These are phyloP conservation scores for Hippolais icterina DNA, from an alignment of 2,113 vertebrate species.

Conservation along the genomic window DNA sequence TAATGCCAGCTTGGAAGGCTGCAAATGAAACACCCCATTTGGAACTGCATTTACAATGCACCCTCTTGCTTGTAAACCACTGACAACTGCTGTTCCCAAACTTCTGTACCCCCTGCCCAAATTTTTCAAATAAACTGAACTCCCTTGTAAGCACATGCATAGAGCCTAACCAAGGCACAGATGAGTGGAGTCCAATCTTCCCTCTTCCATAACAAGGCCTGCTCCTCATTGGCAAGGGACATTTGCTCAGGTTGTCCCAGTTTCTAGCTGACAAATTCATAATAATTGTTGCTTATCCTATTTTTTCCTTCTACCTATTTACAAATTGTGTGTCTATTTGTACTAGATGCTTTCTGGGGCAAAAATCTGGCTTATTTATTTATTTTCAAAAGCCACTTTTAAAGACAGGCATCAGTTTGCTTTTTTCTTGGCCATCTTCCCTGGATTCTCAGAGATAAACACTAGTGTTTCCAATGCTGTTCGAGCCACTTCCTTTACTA, in stretches of 20 bases:
- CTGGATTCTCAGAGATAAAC: neutral
- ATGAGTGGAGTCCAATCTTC: fast-evolving
- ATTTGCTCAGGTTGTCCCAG: neutral
- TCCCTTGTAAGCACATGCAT: fast-evolving
- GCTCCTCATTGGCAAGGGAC: neutral
- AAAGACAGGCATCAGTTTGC: neutral
- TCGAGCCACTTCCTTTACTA: neutral
- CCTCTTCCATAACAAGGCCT: neutral
- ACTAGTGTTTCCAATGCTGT: neutral
- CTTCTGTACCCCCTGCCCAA: neutral
- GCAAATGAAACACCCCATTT: neutral
- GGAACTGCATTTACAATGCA: neutral
- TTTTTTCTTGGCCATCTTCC: neutral
- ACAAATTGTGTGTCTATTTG: neutral
- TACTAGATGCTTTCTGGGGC: neutral
- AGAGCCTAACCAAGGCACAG: neutral
- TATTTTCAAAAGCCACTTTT: neutral
- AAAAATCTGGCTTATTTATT: neutral
- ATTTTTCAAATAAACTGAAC: neutral
- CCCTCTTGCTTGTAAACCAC: neutral
- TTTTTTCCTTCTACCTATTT: neutral
- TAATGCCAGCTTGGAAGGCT: neutral
- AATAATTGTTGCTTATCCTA: neutral
- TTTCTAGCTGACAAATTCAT: neutral
- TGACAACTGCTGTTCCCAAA: neutral